These are phyloP conservation scores for Rhamnusium bicolor DNA, from an alignment of 2,888 invertebrate genomes.

Conservation along the genomic window DNA sequence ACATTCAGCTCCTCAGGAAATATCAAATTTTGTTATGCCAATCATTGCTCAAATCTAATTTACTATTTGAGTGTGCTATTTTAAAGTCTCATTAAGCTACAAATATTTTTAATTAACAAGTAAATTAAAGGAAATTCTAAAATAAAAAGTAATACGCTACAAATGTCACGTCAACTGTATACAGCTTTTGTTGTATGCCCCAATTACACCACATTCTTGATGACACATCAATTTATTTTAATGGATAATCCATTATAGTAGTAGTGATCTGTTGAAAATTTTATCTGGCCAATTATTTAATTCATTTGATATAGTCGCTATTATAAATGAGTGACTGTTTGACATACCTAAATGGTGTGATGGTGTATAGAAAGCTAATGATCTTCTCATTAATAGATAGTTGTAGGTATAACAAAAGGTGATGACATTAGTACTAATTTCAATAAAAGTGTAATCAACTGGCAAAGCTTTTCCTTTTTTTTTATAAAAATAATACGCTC, in stretches of 20 bases:
- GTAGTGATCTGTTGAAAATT: not conserved
- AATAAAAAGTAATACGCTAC: not conserved
- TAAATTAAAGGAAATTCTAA: not conserved
- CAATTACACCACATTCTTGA: not conserved
- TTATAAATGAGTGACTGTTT: not conserved
- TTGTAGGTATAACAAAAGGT: too few relatives aligned
- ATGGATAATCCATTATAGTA: slow-evolving; percentile 2
- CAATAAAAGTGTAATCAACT: too few relatives aligned
- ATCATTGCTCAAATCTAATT: not conserved
- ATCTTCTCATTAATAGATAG: not conserved
- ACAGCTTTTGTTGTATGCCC: not conserved
- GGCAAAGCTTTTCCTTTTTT: too few relatives aligned
- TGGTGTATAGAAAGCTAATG: not conserved
- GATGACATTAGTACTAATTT: too few relatives aligned
- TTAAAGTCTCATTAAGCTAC: not conserved
- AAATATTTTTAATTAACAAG: not conserved
- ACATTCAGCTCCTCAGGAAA: not conserved
- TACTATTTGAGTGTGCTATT: not conserved
- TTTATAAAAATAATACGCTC: too few relatives aligned
- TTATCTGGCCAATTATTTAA: slow-evolving; percentile 5
- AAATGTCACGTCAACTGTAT: not conserved
- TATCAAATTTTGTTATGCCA: not conserved
- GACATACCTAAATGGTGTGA: not conserved
- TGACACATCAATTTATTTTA: slow-evolving; percentile 16
- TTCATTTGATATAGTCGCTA: not conserved